phyloP scores from a whole-genome alignment of 2,888 invertebrate genomes.

The Exocentrus adspersus region DNA sequence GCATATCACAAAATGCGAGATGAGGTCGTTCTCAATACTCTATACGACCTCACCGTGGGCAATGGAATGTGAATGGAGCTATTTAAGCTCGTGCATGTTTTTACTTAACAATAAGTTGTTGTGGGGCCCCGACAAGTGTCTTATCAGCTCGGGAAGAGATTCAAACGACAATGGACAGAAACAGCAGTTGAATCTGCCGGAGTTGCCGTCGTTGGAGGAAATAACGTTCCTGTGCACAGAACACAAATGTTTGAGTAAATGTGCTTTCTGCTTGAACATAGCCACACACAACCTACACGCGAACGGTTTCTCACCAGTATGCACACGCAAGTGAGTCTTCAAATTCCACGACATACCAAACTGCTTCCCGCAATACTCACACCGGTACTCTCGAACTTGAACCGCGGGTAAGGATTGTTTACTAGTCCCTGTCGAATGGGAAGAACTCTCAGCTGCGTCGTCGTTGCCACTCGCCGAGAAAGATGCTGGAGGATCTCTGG shows the following conservation, averaged over 20 bases:
- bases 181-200: constrained; percentile 84
- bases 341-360: constrained; percentile 94
- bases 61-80: constrained; percentile 50
- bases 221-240: constrained; percentile 90
- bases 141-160: constrained; percentile 85
- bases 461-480: constrained; percentile 54
- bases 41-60: constrained; percentile 52
- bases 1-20: constrained; percentile 52
- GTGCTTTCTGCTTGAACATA: constrained; percentile 93
- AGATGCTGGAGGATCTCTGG: constrained; percentile 54
- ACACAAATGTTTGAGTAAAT: constrained; percentile 86
- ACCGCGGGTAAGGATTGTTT: constrained; percentile 55
- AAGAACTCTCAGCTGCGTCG: constrained; percentile 63
- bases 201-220: constrained; percentile 81
- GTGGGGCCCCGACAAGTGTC: constrained; percentile 88
- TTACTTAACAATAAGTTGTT: constrained; percentile 88
- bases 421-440: constrained; percentile 59
- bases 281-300: constrained; percentile 89
- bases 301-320: constrained; percentile 90
- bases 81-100: constrained; percentile 75
- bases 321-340: constrained; percentile 87
- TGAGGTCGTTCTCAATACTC: constrained; percentile 51
- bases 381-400: constrained; percentile 86
- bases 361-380: constrained; percentile 90
- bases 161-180: constrained; percentile 89